These are phyloP conservation scores for Philotrypesis tridentata DNA, from an alignment of 1,140 invertebrate species.

Conservation along the genomic window DNA sequence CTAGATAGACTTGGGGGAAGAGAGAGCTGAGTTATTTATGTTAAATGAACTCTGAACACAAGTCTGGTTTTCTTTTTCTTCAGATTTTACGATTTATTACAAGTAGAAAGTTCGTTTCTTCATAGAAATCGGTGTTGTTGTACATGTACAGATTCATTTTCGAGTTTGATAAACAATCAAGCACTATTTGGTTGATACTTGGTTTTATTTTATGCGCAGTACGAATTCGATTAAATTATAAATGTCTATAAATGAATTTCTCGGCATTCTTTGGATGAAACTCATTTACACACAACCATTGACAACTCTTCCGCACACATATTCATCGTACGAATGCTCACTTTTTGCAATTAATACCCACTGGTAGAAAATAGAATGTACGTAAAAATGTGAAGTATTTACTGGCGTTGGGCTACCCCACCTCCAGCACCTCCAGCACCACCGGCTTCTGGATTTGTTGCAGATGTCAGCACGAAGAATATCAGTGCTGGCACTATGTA, in stretches of 20 bases:
- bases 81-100: neutral
- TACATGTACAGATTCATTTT: neutral
- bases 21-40: neutral
- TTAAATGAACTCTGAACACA: neutral
- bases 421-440: constrained; percentile 65
- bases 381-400: constrained; percentile 42
- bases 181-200: neutral
- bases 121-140: neutral
- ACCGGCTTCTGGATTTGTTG: constrained; percentile 84
- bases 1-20: neutral
- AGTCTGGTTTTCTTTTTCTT: neutral
- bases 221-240: neutral
- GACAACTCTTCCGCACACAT: neutral
- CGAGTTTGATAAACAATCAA: neutral
- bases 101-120: neutral
- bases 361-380: constrained; percentile 34
- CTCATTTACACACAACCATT: neutral
- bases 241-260: constrained; percentile 13
- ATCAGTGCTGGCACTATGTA: constrained; percentile 93
- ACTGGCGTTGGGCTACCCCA: constrained; percentile 53
- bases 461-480: constrained; percentile 88
- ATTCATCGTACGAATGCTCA: constrained; percentile 6
- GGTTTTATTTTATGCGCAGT: neutral
- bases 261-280: constrained; percentile 5
- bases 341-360: constrained; percentile 28